Conservation (phyloP, 2,888 invertebrate species). For the Acleris cristana region DNA sequence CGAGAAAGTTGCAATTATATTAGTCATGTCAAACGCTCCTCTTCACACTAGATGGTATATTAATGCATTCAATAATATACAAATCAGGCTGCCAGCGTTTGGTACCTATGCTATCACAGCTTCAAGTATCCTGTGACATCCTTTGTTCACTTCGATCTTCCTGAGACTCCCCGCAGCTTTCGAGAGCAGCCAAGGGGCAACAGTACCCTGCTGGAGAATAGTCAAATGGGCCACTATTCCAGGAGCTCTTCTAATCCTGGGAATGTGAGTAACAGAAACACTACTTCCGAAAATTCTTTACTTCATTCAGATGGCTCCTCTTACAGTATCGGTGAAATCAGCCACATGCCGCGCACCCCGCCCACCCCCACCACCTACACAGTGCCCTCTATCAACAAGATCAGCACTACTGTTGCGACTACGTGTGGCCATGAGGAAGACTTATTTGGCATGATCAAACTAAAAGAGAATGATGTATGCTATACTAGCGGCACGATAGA, state of each 20-base stretch:
- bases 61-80: slow-evolving; percentile 57
- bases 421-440: slow-evolving; percentile 49
- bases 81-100: slow-evolving; percentile 70
- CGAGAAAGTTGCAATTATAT: slow-evolving; percentile 60
- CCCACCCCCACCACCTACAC: slow-evolving; percentile 67
- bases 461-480: slow-evolving; percentile 74
- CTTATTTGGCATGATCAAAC: slow-evolving; percentile 74
- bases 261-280: slow-evolving; percentile 9
- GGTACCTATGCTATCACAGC: slow-evolving; percentile 78
- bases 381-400: slow-evolving; percentile 55
- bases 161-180: slow-evolving; percentile 43
- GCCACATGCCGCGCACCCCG: slow-evolving; percentile 70
- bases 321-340: slow-evolving; percentile 64
- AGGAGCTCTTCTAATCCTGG: slow-evolving; percentile 7
- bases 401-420: slow-evolving; percentile 48
- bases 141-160: slow-evolving; percentile 66
- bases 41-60: slow-evolving; percentile 55
- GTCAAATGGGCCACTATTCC: slow-evolving; percentile 34
- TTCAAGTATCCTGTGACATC: slow-evolving; percentile 67
- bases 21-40: slow-evolving; percentile 52
- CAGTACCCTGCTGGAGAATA: slow-evolving; percentile 51
- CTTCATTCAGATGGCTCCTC: slow-evolving; percentile 37
- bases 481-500: slow-evolving; percentile 78
- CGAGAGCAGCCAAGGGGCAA: slow-evolving; percentile 56
- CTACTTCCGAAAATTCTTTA: slow-evolving; percentile 27